Conservation (phyloP, 1,140 invertebrate genomes). For the Bradynema listronoti region DNA sequence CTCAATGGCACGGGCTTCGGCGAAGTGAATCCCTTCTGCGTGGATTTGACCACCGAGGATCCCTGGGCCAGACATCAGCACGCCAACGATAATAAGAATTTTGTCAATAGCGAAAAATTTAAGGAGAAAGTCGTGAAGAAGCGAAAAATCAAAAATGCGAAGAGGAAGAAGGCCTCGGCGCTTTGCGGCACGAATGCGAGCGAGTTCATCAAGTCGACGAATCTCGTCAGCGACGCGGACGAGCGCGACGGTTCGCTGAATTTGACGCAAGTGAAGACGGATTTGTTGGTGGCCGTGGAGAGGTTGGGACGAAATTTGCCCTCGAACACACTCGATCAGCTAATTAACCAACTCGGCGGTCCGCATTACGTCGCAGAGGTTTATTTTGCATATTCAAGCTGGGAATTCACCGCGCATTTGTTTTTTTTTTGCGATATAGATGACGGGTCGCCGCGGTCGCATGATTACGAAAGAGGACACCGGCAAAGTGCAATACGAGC, state of each 20-base stretch:
- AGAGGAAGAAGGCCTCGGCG: conserved; percentile 29
- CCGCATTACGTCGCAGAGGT: conserved; percentile 92
- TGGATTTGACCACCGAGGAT: conserved; percentile 44
- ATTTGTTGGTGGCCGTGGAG: conserved; percentile 78
- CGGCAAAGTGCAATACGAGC: conserved; percentile 83
- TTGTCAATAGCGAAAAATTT: conserved; percentile 60
- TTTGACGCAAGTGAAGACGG: conserved; percentile 66
- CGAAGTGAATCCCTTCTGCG: conserved; percentile 53
- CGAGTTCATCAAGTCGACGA: conserved; percentile 63
- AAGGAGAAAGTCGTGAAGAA: conserved; percentile 63
- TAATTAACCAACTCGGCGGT: conserved; percentile 95
- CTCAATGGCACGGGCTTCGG: background rate
- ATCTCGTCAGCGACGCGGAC: conserved; percentile 65
- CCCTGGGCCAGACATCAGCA: conserved; percentile 38
- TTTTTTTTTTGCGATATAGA: no score
- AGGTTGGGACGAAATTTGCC: conserved; percentile 78
- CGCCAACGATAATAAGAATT: conserved; percentile 65
- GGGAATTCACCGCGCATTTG: no score
- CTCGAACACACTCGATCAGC: conserved; percentile 93
- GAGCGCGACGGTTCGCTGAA: conserved; percentile 27
- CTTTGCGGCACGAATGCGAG: conserved; percentile 27
- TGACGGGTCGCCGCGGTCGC: conserved; percentile 91
- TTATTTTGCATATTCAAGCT: conserved; percentile 18
- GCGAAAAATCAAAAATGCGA: conserved; percentile 59
- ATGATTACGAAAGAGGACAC: conserved; percentile 77